Conservation (phyloP, 2,888 invertebrate species). For the Eumacrocentrus americanus region DNA sequence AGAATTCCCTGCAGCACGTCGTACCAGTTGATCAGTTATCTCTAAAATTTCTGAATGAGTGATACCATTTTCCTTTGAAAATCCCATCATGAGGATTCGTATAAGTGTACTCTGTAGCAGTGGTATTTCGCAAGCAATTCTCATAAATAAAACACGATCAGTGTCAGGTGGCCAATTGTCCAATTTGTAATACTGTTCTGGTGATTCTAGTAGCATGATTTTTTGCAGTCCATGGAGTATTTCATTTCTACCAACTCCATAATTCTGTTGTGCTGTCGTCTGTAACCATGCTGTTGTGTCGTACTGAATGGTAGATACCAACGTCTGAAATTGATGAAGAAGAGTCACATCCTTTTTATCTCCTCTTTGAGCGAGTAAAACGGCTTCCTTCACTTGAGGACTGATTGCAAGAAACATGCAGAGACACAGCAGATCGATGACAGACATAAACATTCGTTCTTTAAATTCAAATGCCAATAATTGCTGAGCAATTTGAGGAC, state of each 20-base stretch:
- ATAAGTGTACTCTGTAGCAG: conserved; percentile 84
- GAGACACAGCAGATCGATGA: conserved; percentile 85
- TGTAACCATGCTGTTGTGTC: conserved; percentile 90
- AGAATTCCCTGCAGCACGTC: conserved; percentile 81
- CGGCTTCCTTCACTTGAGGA: conserved; percentile 76
- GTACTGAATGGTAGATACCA: conserved; percentile 71
- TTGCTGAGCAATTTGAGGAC: conserved; percentile 68
- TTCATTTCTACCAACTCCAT: conserved; percentile 74
- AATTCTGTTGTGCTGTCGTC: conserved; percentile 77
- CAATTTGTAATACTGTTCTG: conserved; percentile 81
- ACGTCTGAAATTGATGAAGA: conserved; percentile 62
- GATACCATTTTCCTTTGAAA: conserved; percentile 80
- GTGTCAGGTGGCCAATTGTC: conserved; percentile 93
- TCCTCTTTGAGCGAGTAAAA: conserved; percentile 63
- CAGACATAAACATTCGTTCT: conserved; percentile 82
- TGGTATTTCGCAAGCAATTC: conserved; percentile 88
- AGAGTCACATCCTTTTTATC: conserved; percentile 63
- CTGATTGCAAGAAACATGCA: conserved; percentile 81
- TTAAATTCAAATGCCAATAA: conserved; percentile 73
- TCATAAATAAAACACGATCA: conserved; percentile 78
- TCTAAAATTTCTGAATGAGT: conserved; percentile 85
- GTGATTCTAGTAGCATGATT: conserved; percentile 77
- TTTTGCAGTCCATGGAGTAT: conserved; percentile 81
- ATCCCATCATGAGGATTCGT: conserved; percentile 81
- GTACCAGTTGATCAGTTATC: conserved; percentile 82